Conservation (phyloP, 2,113 vertebrate species). For the Accipiter virgatus region DNA sequence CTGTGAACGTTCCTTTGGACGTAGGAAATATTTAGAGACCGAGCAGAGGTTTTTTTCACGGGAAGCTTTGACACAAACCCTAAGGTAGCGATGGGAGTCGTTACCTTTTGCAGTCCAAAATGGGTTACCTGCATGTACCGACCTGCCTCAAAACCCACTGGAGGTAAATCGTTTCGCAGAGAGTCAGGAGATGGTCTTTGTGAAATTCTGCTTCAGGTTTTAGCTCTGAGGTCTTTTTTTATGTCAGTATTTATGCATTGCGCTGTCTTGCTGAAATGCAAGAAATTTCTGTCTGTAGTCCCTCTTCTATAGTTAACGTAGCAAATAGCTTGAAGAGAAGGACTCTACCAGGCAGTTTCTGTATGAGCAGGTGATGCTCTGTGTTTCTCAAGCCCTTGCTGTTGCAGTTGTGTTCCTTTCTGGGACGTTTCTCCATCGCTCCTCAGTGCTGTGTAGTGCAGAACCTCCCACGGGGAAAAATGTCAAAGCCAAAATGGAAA, state of each 20-base stretch:
- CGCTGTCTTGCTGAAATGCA: background rate
- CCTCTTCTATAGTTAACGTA: background rate
- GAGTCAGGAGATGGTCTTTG: background rate
- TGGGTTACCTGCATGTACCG: background rate
- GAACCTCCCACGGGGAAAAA: background rate
- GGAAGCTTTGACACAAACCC: background rate
- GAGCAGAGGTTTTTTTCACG: background rate
- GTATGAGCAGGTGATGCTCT: background rate
- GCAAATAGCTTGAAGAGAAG: background rate
- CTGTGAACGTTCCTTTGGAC: accelerated
- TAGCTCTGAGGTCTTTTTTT: background rate
- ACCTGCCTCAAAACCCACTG: background rate
- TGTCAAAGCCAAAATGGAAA: background rate
- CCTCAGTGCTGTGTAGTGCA: background rate
- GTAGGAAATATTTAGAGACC: background rate
- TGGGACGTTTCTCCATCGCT: accelerated
- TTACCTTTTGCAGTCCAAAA: background rate
- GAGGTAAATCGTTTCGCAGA: background rate
- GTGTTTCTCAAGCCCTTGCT: background rate
- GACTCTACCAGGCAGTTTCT: background rate
- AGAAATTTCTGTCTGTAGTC: background rate
- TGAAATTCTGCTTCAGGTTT: background rate
- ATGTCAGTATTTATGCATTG: background rate
- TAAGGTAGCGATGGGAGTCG: background rate
- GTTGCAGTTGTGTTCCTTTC: background rate